phyloP scores from a whole-genome alignment of 1,140 invertebrate species.

The Drosophila ohnishii region DNA sequence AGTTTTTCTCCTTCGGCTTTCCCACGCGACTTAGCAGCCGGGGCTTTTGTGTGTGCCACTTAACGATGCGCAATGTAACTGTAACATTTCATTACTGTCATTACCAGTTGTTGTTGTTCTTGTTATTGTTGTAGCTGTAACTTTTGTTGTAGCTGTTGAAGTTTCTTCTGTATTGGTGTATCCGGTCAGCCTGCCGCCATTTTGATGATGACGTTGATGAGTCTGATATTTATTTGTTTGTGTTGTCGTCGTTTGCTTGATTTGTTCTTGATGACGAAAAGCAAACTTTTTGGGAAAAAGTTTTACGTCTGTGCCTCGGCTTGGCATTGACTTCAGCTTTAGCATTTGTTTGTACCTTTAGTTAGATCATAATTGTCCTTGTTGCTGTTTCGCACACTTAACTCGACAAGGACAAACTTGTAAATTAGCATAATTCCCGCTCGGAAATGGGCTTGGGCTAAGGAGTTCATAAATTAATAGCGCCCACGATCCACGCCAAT shows the following conservation, averaged over 20 bases:
- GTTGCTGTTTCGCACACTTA: slow-evolving; percentile 18
- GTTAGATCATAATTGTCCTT: slow-evolving; percentile 61
- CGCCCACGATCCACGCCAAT: slow-evolving; percentile 36
- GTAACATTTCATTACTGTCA: slow-evolving; percentile 69
- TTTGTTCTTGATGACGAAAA: slow-evolving; percentile 65
- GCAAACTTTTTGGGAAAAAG: slow-evolving; percentile 52
- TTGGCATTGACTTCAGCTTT: slow-evolving; percentile 3
- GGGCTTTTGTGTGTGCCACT: slow-evolving; percentile 51
- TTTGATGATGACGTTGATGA: slow-evolving; percentile 75
- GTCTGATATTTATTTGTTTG: slow-evolving; percentile 75
- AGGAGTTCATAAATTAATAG: slow-evolving; percentile 57
- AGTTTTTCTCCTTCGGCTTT: slow-evolving; percentile 9
- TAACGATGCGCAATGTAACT: slow-evolving; percentile 62
- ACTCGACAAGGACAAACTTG: slow-evolving; percentile 47
- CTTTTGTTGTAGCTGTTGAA: slow-evolving; percentile 2
- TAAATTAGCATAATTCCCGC: slow-evolving; percentile 41
- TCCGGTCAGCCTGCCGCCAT: slow-evolving; percentile 47
- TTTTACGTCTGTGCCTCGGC: slow-evolving; percentile 26
- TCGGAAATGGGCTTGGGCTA: slow-evolving; percentile 2
- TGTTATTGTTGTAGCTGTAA: slow-evolving; percentile 12
- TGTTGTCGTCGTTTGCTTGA: slow-evolving; percentile 58
- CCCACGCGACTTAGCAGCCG: slow-evolving; percentile 33
- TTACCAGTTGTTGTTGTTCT: slow-evolving; percentile 37
- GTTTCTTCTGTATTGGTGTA: background rate
- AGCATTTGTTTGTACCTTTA: slow-evolving; percentile 47